Conservation (phyloP, 2,797 vertebrate species). For the Lycodopsis pacificus region DNA sequence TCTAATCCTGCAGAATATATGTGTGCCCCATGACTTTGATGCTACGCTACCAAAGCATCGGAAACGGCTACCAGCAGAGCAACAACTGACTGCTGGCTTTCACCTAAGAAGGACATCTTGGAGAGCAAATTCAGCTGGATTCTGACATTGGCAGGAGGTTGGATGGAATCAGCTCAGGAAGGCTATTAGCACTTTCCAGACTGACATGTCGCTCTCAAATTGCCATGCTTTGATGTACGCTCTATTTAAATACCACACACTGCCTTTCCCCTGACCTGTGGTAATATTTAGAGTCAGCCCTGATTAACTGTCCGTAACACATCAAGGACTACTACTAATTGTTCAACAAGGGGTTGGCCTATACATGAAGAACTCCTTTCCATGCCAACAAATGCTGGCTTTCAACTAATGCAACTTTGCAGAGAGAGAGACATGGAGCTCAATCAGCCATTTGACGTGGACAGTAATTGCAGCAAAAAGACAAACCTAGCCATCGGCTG, state of each 20-base stretch:
- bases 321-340: constrained; percentile 47
- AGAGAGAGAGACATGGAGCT: constrained; percentile 33
- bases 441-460: constrained; percentile 57
- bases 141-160: constrained; percentile 76
- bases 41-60: constrained; percentile 82
- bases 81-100: constrained; percentile 80
- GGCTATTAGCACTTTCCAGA: constrained; percentile 77
- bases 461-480: constrained; percentile 60
- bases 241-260: constrained; percentile 68
- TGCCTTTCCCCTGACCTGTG: constrained; percentile 68
- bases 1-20: constrained; percentile 86
- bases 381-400: constrained; percentile 58
- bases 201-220: constrained; percentile 74
- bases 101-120: constrained; percentile 82
- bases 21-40: constrained; percentile 86
- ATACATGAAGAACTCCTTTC: constrained; percentile 55
- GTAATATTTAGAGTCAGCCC: constrained; percentile 68
- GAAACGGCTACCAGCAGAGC: constrained; percentile 78
- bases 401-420: constrained; percentile 27
- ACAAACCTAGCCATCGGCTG: constrained; percentile 56
- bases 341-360: constrained; percentile 54
- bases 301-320: constrained; percentile 48
- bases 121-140: constrained; percentile 83
- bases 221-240: constrained; percentile 70
- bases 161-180: constrained; percentile 75